Conservation (phyloP, 2,797 vertebrate genomes). For the Emys orbicularis region DNA sequence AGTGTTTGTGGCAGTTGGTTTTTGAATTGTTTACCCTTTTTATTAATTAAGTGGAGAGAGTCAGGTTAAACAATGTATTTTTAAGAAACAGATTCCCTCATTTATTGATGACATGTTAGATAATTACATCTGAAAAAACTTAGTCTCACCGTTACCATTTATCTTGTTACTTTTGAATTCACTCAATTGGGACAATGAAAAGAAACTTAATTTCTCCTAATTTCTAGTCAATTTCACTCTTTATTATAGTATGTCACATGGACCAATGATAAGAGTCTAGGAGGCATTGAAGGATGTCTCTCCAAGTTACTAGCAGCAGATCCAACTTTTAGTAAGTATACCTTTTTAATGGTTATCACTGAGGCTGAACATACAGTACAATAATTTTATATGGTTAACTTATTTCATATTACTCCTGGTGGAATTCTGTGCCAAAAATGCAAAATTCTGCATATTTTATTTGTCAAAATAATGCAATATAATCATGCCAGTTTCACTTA, state of each 20-base stretch:
- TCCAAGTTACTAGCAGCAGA: slow-evolving; percentile 88
- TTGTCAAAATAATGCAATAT: too few species aligned
- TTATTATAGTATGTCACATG: slow-evolving; percentile 85
- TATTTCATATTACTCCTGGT: not conserved
- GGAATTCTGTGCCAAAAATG: too few species aligned
- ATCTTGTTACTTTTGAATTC: not conserved
- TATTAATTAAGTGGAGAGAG: not conserved
- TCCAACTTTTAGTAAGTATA: slow-evolving; percentile 90
- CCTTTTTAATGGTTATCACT: not conserved
- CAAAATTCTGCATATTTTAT: too few species aligned
- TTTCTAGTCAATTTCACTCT: rapidly evolving
- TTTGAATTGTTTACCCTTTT: not conserved
- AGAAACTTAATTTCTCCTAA: rapidly evolving
- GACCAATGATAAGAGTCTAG: slow-evolving; percentile 88
- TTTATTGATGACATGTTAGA: not conserved
- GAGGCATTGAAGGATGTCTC: slow-evolving; percentile 91
- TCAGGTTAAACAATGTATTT: not conserved
- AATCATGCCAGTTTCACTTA: too few species aligned
- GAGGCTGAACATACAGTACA: not conserved
- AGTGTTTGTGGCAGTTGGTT: not conserved
- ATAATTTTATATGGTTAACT: not conserved
- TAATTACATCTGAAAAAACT: not conserved
- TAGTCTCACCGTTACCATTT: not conserved
- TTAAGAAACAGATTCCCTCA: not conserved
- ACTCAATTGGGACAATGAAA: not conserved